A percentile compares a stretch with the other conserved stretches of the same genome.
These are phyloP conservation scores for Charaxes varanes DNA, from an alignment of 1,140 invertebrate genomes.

Conservation along the genomic window DNA sequence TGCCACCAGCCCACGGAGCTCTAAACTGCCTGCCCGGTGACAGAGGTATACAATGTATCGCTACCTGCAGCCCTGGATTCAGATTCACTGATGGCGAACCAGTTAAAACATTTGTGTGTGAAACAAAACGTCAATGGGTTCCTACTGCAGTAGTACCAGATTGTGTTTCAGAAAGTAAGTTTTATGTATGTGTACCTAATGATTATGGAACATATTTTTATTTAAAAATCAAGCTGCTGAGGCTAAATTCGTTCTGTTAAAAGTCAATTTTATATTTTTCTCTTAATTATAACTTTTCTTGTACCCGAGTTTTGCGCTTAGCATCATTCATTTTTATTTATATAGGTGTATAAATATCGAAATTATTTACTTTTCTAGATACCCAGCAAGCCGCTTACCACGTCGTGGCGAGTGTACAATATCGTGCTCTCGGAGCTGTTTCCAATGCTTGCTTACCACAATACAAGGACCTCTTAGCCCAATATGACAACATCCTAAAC, in stretches of 20 bases:
- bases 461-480: slow-evolving; percentile 88
- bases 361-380: slow-evolving; percentile 75
- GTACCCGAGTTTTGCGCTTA: no score
- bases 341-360: no score
- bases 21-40: slow-evolving; percentile 90
- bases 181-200: no score
- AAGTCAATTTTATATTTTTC: no score
- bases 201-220: no score
- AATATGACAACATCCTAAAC: slow-evolving; percentile 88
- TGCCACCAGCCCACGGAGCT: slow-evolving; percentile 89
- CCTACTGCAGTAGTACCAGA: slow-evolving; percentile 92
- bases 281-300: no score
- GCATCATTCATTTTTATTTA: no score
- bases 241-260: no score
- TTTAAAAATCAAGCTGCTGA: no score
- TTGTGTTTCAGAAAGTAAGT: slow-evolving; percentile 91
- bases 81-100: slow-evolving; percentile 93
- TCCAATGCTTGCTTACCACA: slow-evolving; percentile 87
- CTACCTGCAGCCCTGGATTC: slow-evolving; percentile 92
- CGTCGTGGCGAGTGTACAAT: slow-evolving; percentile 90
- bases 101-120: slow-evolving; percentile 90
- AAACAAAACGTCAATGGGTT: slow-evolving; percentile 85
- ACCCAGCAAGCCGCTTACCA: slow-evolving; percentile 95
- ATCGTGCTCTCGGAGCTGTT: slow-evolving; percentile 92
- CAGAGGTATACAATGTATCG: slow-evolving; percentile 89